Percentiles rank a stretch among this genome's conserved stretches.
phyloP scores from a whole-genome alignment of 2,888 invertebrate species.

The Norana najaformis region DNA sequence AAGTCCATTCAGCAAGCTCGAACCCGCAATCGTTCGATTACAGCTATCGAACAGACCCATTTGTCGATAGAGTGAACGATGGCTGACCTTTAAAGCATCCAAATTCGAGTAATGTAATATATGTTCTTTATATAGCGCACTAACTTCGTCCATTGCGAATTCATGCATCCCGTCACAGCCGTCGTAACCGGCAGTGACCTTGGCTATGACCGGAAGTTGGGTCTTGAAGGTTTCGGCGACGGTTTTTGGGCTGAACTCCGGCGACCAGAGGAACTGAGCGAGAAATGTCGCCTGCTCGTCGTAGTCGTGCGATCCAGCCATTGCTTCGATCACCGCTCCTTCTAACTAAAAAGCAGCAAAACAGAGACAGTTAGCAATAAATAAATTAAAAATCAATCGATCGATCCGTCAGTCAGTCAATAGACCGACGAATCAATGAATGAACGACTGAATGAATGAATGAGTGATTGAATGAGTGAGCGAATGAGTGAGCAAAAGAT shows the following conservation, averaged over 20 bases:
- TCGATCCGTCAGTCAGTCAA: too few species aligned
- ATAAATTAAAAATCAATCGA: too few species aligned
- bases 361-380: too few species aligned
- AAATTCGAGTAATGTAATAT: not conserved
- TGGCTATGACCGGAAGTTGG: not conserved
- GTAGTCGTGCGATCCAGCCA: not conserved
- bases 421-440: too few species aligned
- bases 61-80: too few species aligned
- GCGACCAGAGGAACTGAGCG: not conserved
- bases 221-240: not conserved
- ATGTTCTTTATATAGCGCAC: not conserved
- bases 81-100: too few species aligned
- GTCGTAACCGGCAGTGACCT: conserved; percentile 23
- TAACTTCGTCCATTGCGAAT: not conserved
- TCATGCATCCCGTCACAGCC: conserved; percentile 17
- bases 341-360: too few species aligned
- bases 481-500: too few species aligned
- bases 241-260: not conserved
- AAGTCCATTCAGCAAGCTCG: too few species aligned
- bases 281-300: not conserved
- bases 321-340: not conserved
- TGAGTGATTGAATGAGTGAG: not conserved
- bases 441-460: too few species aligned
- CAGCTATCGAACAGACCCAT: too few species aligned
- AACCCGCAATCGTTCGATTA: too few species aligned